Conservation (phyloP, 92 coral and sea anemone species). For the Epizoanthus scotinus region DNA sequence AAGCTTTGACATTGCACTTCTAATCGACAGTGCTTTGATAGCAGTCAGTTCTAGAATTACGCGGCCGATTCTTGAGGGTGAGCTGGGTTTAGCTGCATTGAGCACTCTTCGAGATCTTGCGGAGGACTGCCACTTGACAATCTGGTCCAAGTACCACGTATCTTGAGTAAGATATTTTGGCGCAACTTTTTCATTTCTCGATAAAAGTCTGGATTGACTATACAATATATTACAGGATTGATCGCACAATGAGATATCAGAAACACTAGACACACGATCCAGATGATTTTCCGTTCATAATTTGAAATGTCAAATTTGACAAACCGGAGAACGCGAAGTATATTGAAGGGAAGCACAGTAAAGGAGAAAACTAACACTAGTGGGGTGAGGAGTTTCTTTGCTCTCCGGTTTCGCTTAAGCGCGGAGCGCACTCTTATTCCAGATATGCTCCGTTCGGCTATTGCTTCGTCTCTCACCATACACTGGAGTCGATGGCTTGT, state of each 20-base stretch:
- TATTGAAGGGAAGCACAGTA: background rate
- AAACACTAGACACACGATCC: background rate
- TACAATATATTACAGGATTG: constrained; percentile 10
- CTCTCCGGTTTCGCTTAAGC: background rate
- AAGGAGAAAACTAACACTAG: background rate
- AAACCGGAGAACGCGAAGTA: background rate
- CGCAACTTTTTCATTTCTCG: constrained; percentile 1
- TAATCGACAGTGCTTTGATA: too few relatives aligned
- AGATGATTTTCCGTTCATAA: background rate
- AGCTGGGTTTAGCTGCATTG: too few relatives aligned
- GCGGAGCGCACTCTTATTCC: background rate
- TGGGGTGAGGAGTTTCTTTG: constrained; percentile 1
- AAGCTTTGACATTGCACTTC: too few relatives aligned
- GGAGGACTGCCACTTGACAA: too few relatives aligned
- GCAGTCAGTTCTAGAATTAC: too few relatives aligned
- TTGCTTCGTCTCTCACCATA: background rate
- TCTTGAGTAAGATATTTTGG: background rate
- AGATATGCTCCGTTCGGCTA: background rate
- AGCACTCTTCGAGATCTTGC: too few relatives aligned
- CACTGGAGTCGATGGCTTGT: background rate
- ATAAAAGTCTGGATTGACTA: constrained; percentile 16
- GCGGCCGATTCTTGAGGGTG: too few relatives aligned
- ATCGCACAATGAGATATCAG: constrained; percentile 2
- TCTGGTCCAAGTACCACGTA: too few relatives aligned
- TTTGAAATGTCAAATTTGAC: background rate